Conservation (phyloP, 1,140 invertebrate genomes). For the Ceratosolen fusciceps region DNA sequence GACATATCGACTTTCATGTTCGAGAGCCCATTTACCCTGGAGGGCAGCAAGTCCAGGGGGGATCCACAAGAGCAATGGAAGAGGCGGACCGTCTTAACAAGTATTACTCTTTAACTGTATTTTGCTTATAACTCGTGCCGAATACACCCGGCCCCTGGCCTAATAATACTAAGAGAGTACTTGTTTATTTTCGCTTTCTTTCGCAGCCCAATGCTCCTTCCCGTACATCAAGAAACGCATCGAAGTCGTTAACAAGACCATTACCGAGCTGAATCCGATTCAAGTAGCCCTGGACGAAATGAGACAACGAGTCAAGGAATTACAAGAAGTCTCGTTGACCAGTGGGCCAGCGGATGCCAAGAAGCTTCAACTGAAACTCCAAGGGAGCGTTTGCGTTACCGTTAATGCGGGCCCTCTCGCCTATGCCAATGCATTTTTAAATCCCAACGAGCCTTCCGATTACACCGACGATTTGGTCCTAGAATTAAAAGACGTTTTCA, state of each 20-base stretch:
- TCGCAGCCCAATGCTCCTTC: slow-evolving; percentile 85
- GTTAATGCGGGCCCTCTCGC: slow-evolving; percentile 96
- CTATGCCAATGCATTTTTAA: slow-evolving; percentile 91
- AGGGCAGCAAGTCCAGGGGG: slow-evolving; percentile 81
- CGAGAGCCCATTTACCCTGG: slow-evolving; percentile 92
- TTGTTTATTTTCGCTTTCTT: slow-evolving; percentile 30
- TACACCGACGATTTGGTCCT: slow-evolving; percentile 88
- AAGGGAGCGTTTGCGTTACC: slow-evolving; percentile 92
- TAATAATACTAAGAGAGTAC: too few relatives aligned
- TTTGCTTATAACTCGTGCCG: too few relatives aligned
- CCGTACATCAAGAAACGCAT: slow-evolving; percentile 94
- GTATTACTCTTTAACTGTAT: slow-evolving; percentile 71
- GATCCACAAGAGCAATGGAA: slow-evolving; percentile 91
- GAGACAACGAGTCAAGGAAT: slow-evolving; percentile 85
- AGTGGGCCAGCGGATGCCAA: slow-evolving; percentile 84
- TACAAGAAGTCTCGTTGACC: slow-evolving; percentile 87
- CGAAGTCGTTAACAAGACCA: slow-evolving; percentile 79
- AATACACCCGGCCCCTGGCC: too few relatives aligned
- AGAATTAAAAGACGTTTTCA: slow-evolving; percentile 88
- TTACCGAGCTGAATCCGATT: slow-evolving; percentile 89
- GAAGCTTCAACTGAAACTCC: slow-evolving; percentile 89
- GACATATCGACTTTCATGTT: slow-evolving; percentile 91
- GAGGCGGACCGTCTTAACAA: slow-evolving; percentile 86
- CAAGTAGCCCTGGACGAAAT: slow-evolving; percentile 96
- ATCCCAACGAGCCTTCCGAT: slow-evolving; percentile 76